phyloP scores from a whole-genome alignment of 2,888 invertebrate genomes.

The Zygaena filipendulae region DNA sequence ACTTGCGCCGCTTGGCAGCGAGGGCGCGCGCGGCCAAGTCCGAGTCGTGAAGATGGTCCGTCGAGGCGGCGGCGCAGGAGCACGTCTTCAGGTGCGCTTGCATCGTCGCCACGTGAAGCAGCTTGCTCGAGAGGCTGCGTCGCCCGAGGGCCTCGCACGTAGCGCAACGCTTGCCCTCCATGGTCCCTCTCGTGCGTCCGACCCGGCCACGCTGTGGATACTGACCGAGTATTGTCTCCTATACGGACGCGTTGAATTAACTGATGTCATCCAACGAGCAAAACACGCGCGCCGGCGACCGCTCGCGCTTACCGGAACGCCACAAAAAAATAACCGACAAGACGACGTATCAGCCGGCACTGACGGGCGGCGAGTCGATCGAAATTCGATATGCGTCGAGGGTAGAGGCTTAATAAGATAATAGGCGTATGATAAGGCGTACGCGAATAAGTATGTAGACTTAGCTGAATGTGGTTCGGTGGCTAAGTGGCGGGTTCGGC shows the following conservation, averaged over 20 bases:
- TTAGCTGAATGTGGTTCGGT: constrained; percentile 49
- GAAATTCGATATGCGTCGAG: constrained; percentile 48
- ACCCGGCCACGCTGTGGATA: constrained; percentile 55
- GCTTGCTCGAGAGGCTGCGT: constrained; percentile 50
- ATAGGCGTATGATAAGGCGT: constrained; percentile 58
- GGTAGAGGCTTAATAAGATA: constrained; percentile 65
- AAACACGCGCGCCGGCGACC: constrained; percentile 48
- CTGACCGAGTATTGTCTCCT: constrained; percentile 59
- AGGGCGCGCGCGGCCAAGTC: constrained; percentile 54
- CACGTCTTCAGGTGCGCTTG: constrained; percentile 61
- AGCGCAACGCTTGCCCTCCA: constrained; percentile 59
- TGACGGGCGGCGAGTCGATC: constrained; percentile 42
- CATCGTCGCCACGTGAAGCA: constrained; percentile 60
- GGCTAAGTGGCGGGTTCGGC: constrained; percentile 44
- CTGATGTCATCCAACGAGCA: constrained; percentile 65
- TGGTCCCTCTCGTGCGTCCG: constrained; percentile 58
- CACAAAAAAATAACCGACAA: constrained; percentile 52
- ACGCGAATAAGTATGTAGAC: constrained; percentile 63
- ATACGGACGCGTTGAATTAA: constrained; percentile 62
- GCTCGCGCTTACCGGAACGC: constrained; percentile 41
- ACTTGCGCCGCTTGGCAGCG: constrained; percentile 58
- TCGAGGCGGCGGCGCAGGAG: constrained; percentile 35
- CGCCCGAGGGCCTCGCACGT: constrained; percentile 60
- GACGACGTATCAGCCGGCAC: constrained; percentile 36
- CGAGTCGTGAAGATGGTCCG: constrained; percentile 38